A percentile compares a stretch with the other conserved stretches of the same genome.
phyloP scores from a whole-genome alignment of 1,140 invertebrate species.

The Plutomurus gul region DNA sequence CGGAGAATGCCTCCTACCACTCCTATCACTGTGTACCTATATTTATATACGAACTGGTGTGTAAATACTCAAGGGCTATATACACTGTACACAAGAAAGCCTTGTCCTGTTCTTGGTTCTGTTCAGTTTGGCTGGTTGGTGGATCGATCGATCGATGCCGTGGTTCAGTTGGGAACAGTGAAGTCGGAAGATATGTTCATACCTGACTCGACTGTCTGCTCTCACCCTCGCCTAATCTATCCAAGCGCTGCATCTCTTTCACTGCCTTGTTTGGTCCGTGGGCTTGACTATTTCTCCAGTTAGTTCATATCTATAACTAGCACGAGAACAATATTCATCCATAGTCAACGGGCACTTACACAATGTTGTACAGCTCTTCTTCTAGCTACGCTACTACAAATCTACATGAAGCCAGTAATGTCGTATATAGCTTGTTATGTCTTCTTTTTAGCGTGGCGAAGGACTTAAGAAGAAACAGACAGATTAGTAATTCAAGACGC shows the following conservation, averaged over 20 bases:
- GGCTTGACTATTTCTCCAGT: neutral
- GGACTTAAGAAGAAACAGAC: neutral
- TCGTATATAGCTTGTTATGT: too few species aligned
- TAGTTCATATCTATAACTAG: too few species aligned
- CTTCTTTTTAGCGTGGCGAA: neutral
- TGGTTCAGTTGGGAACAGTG: neutral
- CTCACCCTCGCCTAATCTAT: neutral
- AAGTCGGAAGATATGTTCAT: neutral
- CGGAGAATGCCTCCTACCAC: too few species aligned
- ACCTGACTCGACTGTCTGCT: neutral
- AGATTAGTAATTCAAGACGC: conserved; percentile 1
- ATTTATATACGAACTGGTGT: neutral
- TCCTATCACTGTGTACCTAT: too few species aligned
- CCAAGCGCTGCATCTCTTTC: neutral
- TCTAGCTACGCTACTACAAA: too few species aligned
- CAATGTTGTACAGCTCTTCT: too few species aligned
- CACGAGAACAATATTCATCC: too few species aligned
- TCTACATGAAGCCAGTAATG: too few species aligned
- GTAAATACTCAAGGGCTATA: neutral
- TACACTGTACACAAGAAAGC: neutral
- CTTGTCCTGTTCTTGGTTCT: neutral
- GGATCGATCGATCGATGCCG: conserved; percentile 24
- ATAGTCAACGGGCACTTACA: too few species aligned
- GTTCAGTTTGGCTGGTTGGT: neutral
- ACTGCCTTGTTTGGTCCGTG: neutral